phyloP scores from a whole-genome alignment of 2,797 vertebrate species.

The Crypturellus tataupa region DNA sequence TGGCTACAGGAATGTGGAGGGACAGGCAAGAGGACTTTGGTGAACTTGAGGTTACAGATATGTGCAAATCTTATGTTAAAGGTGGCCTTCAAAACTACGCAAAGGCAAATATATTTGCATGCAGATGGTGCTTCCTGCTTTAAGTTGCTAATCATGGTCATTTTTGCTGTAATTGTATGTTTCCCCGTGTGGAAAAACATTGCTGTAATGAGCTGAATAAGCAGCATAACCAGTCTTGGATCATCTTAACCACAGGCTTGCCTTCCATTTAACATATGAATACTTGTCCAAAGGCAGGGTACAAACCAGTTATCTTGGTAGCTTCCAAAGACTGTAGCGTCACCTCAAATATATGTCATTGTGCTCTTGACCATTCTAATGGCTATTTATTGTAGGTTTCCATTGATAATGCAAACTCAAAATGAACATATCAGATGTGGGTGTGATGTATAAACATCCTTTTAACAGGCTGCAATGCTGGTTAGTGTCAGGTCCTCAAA shows the following conservation, averaged over 20 bases:
- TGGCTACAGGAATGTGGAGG: not conserved
- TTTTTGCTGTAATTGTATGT: slow-evolving; percentile 44
- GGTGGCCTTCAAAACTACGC: not conserved
- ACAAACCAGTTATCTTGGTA: slow-evolving; percentile 38
- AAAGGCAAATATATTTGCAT: not conserved
- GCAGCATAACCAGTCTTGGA: not conserved
- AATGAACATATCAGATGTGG: not conserved
- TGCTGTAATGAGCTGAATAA: not conserved
- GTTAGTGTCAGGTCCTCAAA: not conserved
- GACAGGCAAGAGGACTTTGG: not conserved
- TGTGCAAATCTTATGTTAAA: not conserved
- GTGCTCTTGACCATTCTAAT: not conserved
- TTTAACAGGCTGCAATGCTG: too few relatives aligned
- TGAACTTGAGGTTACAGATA: not conserved
- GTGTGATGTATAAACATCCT: not conserved
- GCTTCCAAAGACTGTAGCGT: slow-evolving; percentile 32
- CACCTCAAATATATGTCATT: slow-evolving; percentile 26
- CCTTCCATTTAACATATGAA: slow-evolving; percentile 44
- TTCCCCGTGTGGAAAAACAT: slow-evolving; percentile 38
- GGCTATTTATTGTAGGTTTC: not conserved
- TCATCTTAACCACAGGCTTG: slow-evolving; percentile 35
- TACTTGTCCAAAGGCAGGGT: slow-evolving; percentile 40
- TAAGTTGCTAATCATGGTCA: slow-evolving; percentile 19
- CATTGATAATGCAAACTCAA: not conserved
- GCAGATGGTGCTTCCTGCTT: not conserved